Evolutionary conservation across 2,888 invertebrate genomes (phyloP).

Genomic region (Zele albiditarsus): DNA sequence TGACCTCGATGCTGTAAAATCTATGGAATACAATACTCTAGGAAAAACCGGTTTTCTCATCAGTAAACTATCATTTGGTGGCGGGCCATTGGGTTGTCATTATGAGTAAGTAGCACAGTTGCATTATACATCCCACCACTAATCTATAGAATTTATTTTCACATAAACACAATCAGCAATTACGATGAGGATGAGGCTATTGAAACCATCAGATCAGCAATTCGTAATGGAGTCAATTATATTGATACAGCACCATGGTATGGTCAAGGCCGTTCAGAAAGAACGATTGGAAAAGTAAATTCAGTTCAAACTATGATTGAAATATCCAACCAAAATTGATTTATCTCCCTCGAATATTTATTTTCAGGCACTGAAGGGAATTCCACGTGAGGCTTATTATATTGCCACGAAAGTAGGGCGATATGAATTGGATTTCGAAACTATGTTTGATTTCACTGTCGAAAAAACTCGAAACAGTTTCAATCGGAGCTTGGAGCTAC

Average conservation of each 20-base stretch:
- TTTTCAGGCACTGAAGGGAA: slow-evolving; percentile 80
- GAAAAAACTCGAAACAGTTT: slow-evolving; percentile 85
- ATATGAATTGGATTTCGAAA: slow-evolving; percentile 80
- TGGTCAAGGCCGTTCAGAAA: slow-evolving; percentile 90
- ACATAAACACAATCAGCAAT: slow-evolving; percentile 64
- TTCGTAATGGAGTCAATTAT: slow-evolving; percentile 90
- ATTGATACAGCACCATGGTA: slow-evolving; percentile 96
- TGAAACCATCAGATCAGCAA: slow-evolving; percentile 80
- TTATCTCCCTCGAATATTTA: background rate
- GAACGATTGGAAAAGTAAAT: slow-evolving; percentile 83
- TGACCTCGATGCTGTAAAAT: slow-evolving; percentile 75
- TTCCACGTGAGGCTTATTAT: slow-evolving; percentile 89
- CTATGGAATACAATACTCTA: slow-evolving; percentile 83
- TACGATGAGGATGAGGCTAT: slow-evolving; percentile 81
- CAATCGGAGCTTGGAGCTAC: slow-evolving; percentile 81
- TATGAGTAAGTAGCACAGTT: slow-evolving; percentile 79
- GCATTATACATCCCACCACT: background rate
- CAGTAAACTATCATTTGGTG: slow-evolving; percentile 84
- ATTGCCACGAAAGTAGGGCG: slow-evolving; percentile 95
- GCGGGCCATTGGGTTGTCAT: slow-evolving; percentile 82
- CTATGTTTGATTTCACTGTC: slow-evolving; percentile 90
- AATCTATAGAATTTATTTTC: background rate
- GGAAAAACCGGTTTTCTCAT: slow-evolving; percentile 84
- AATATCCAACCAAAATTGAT: background rate
- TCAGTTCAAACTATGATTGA: background rate